Percentiles rank a stretch among this genome's conserved stretches.
Conservation (phyloP, 2,888 invertebrate species). For the Ochlodes sylvanus region DNA sequence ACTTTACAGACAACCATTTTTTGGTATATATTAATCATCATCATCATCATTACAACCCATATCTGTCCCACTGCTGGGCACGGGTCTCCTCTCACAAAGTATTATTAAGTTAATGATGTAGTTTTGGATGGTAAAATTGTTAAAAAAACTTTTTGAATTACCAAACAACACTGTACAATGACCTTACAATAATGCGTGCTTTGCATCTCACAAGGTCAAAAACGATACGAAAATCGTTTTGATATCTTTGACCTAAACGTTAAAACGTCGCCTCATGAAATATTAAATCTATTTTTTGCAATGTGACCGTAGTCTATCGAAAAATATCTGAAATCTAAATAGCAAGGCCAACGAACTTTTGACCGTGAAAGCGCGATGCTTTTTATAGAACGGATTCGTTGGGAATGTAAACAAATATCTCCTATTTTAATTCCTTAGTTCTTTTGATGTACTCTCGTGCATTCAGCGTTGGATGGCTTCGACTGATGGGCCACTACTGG, state of each 20-base stretch:
- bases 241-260: not conserved
- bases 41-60: no score
- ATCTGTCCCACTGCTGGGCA: no score
- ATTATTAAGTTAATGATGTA: no score
- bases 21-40: no score
- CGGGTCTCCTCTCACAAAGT: no score
- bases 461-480: no score
- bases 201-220: constrained; percentile 2
- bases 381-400: constrained; percentile 40
- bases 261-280: not conserved
- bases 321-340: constrained; percentile 31
- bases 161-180: not conserved
- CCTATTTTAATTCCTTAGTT: not conserved
- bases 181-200: not conserved
- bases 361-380: constrained; percentile 46
- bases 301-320: constrained; percentile 26
- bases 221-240: not conserved
- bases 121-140: no score
- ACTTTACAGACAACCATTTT: no score
- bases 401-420: constrained; percentile 42
- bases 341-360: constrained; percentile 39
- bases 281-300: constrained; percentile 20
- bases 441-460: no score
- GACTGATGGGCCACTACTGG: no score
- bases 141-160: not conserved